phyloP scores from a whole-genome alignment of 2,113 vertebrate species.

The Arvicanthis niloticus region DNA sequence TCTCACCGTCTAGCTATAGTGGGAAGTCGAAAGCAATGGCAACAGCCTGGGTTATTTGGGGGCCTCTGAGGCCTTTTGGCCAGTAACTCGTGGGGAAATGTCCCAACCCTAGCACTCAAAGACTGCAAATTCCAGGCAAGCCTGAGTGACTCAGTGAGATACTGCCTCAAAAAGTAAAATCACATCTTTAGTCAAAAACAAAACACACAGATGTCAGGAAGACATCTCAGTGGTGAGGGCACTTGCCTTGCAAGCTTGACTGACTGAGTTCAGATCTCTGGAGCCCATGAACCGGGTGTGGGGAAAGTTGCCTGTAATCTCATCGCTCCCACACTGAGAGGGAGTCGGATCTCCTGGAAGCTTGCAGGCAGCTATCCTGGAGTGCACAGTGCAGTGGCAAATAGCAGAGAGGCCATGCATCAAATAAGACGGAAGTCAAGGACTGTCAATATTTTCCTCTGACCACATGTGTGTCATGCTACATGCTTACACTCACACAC shows the following conservation, averaged over 20 bases:
- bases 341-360: background rate
- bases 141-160: background rate
- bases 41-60: background rate
- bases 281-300: background rate
- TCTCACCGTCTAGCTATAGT: background rate
- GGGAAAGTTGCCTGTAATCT: background rate
- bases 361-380: background rate
- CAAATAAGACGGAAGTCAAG: background rate
- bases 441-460: background rate
- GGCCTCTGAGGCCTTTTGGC: background rate
- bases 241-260: background rate
- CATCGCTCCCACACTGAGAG: background rate
- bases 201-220: background rate
- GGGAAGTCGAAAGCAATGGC: background rate
- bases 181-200: background rate
- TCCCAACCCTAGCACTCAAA: background rate
- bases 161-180: background rate
- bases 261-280: background rate
- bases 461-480: background rate
- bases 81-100: background rate
- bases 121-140: background rate
- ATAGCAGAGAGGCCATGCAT: background rate
- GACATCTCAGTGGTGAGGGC: too few relatives aligned
- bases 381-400: background rate
- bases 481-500: background rate